Conservation (phyloP, 2,113 vertebrate genomes). For the Orycteropus afer region DNA sequence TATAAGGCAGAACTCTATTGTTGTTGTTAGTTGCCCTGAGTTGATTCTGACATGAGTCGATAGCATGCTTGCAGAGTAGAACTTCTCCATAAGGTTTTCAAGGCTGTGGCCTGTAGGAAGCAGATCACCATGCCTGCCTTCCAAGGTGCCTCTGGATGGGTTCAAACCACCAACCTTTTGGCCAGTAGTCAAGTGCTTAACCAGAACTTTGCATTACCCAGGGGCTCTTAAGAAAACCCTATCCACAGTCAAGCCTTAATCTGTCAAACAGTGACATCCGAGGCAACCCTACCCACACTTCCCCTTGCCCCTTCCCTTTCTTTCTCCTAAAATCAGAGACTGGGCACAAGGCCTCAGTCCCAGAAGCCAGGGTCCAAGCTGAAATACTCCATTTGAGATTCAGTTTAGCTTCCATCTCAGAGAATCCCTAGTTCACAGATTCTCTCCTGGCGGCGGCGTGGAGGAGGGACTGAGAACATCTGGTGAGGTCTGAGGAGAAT, state of each 20-base stretch:
- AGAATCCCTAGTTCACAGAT: neutral
- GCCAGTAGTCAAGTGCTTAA: neutral
- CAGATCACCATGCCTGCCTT: neutral
- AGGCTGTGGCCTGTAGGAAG: neutral
- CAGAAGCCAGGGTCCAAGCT: neutral
- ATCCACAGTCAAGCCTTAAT: neutral
- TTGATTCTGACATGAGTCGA: neutral
- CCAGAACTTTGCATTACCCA: neutral
- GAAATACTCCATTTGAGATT: no score
- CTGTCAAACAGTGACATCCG: neutral
- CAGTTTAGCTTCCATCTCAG: neutral
- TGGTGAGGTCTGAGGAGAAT: neutral
- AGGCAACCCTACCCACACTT: neutral
- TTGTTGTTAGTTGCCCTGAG: neutral
- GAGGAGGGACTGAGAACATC: neutral
- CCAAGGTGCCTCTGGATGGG: neutral
- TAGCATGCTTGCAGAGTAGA: neutral
- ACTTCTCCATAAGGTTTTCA: neutral
- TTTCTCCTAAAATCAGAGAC: neutral
- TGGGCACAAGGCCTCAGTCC: neutral
- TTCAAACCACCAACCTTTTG: neutral
- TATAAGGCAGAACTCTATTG: neutral
- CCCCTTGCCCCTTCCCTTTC: accelerated
- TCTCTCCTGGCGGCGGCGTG: neutral
- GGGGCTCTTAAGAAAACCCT: neutral